Percentiles rank a stretch among this genome's conserved stretches.
These are phyloP conservation scores for Tautogolabrus adspersus DNA, from an alignment of 2,113 vertebrate species.

Conservation along the genomic window DNA sequence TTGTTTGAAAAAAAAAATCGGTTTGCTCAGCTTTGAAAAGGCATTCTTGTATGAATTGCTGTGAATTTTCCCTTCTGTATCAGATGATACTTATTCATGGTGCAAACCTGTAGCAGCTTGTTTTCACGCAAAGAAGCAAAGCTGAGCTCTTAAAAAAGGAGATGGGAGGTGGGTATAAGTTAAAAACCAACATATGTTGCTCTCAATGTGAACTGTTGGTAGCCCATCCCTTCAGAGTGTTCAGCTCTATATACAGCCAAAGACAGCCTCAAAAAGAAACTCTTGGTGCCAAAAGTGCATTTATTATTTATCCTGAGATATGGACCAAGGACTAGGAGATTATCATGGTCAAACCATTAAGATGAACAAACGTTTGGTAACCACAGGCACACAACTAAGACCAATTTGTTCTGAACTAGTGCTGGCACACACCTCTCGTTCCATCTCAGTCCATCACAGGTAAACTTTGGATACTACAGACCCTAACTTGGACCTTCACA, in stretches of 20 bases:
- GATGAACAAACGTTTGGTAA: conserved; percentile 57
- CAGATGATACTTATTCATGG: neutral
- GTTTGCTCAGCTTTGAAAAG: conserved; percentile 10
- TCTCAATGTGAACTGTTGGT: conserved; percentile 63
- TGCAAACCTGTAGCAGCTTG: conserved; percentile 13
- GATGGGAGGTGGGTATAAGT: neutral
- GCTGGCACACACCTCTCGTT: conserved; percentile 32
- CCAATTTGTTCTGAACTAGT: conserved; percentile 36
- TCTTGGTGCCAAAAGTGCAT: conserved; percentile 76
- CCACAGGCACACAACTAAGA: conserved; percentile 9
- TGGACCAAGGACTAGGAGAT: conserved; percentile 70
- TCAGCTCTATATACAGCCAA: conserved; percentile 38
- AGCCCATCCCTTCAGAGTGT: conserved; percentile 33
- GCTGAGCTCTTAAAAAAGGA: conserved; percentile 46
- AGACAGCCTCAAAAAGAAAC: conserved; percentile 67
- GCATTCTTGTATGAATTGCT: conserved; percentile 34
- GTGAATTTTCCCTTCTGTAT: neutral
- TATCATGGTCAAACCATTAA: conserved; percentile 53
- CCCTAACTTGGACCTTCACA: conserved; percentile 50
- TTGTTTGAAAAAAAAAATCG: conserved; percentile 1
- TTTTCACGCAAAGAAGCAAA: conserved; percentile 38
- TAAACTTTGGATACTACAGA: conserved; percentile 47
- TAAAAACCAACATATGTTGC: conserved; percentile 65
- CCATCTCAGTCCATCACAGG: conserved; percentile 18
- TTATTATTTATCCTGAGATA: conserved; percentile 84